These are phyloP conservation scores for Drosophila nigritarsus DNA, from an alignment of 2,888 invertebrate genomes.

Conservation along the genomic window DNA sequence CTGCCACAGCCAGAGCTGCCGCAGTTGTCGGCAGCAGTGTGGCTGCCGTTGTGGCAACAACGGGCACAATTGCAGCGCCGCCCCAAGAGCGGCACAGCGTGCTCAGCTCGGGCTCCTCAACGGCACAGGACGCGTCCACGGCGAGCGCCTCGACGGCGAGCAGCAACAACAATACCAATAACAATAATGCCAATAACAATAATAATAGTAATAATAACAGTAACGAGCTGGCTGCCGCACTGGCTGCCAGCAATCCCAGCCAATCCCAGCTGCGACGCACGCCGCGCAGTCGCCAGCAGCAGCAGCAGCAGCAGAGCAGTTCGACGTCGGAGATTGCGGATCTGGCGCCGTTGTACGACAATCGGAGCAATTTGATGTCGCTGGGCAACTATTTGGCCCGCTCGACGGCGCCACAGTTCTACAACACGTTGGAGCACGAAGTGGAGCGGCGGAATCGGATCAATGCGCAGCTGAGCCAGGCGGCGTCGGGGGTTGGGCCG, in stretches of 20 bases:
- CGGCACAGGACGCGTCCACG: conserved; percentile 79
- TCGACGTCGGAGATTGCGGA: conserved; percentile 75
- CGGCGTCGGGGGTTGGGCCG: not conserved
- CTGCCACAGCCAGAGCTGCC: conserved; percentile 32
- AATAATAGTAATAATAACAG: conserved; percentile 12
- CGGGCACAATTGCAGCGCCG: conserved; percentile 29
- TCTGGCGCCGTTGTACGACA: conserved; percentile 82
- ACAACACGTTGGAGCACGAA: conserved; percentile 83
- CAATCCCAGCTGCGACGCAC: conserved; percentile 41
- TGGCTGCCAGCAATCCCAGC: not conserved
- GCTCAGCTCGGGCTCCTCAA: conserved; percentile 83
- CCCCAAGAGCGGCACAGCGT: conserved; percentile 83
- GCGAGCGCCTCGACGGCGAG: conserved; percentile 77
- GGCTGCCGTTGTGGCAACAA: conserved; percentile 43
- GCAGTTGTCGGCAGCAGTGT: conserved; percentile 41
- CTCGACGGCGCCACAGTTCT: conserved; percentile 75
- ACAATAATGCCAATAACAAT: conserved; percentile 13
- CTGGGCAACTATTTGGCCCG: conserved; percentile 73
- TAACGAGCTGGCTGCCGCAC: conserved; percentile 18
- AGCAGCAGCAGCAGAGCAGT: conserved; percentile 19
- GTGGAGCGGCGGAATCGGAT: conserved; percentile 84
- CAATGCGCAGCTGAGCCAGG: conserved; percentile 83
- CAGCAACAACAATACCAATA: conserved; percentile 33
- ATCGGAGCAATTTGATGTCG: conserved; percentile 83
- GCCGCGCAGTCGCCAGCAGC: conserved; percentile 49